phyloP scores from a whole-genome alignment of 1,140 invertebrate species.

The Caenorhabditis inopinata region DNA sequence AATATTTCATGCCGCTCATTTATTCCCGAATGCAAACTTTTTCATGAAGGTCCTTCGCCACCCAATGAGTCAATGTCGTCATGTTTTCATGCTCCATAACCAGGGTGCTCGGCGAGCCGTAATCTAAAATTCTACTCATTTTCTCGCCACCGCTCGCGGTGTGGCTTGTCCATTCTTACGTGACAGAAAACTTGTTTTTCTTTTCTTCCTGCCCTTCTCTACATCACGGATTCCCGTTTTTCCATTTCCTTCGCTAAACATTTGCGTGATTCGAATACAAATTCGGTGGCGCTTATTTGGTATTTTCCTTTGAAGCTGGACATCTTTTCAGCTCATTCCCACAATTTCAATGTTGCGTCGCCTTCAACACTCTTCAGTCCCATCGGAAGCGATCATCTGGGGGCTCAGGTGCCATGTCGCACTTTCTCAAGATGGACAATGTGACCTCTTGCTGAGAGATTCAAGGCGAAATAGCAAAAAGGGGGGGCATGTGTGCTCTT shows the following conservation, averaged over 20 bases:
- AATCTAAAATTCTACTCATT: slow-evolving; percentile 30
- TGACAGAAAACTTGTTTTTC: slow-evolving; percentile 30
- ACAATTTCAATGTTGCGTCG: not conserved
- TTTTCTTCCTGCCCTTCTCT: not conserved
- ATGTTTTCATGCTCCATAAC: not conserved
- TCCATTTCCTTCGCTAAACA: not conserved
- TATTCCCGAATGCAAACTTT: too few species aligned
- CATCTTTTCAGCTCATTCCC: not conserved
- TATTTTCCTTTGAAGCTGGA: not conserved
- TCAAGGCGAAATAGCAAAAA: slow-evolving; percentile 8
- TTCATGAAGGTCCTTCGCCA: not conserved
- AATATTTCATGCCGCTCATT: too few species aligned
- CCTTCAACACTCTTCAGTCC: not conserved
- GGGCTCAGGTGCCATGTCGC: not conserved
- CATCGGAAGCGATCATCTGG: not conserved
- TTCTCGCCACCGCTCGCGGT: not conserved
- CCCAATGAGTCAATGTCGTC: not conserved
- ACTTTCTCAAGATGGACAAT: not conserved
- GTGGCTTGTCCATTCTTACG: not conserved
- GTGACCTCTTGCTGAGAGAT: slow-evolving; percentile 1
- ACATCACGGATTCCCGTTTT: not conserved
- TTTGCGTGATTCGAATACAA: slow-evolving; percentile 14
- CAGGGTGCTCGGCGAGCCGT: slow-evolving; percentile 21
- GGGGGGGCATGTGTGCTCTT: not conserved
- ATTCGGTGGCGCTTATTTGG: not conserved